Percentiles rank a stretch among this genome's conserved stretches.
phyloP scores from a whole-genome alignment of 1,140 invertebrate species.

The Neodiprion pinetum region DNA sequence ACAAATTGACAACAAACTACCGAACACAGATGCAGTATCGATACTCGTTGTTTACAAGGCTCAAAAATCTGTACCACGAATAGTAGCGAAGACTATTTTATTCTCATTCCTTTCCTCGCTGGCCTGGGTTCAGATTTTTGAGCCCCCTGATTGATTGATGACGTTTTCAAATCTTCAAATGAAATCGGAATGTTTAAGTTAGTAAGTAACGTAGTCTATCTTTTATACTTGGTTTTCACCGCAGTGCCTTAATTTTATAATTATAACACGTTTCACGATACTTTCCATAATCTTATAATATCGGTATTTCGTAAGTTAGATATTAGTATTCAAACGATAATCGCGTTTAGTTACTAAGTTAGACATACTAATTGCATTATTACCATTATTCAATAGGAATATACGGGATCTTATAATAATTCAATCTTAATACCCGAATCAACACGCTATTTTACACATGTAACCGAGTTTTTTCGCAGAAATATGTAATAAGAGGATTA shows the following conservation, averaged over 20 bases:
- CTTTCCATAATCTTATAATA: not conserved
- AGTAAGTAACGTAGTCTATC: not conserved
- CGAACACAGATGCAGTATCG: not conserved
- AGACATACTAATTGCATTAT: too few relatives aligned
- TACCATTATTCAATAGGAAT: not conserved
- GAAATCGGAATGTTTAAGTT: not conserved
- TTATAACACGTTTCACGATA: not conserved
- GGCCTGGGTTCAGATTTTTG: not conserved
- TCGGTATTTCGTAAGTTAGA: too few relatives aligned
- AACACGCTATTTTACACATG: conserved; percentile 30
- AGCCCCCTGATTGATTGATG: not conserved
- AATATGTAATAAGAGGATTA: not conserved
- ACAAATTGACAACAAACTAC: not conserved
- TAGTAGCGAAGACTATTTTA: not conserved
- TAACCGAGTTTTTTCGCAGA: not conserved
- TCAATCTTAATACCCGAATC: conserved; percentile 33
- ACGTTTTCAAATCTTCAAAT: not conserved
- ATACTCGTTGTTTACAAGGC: not conserved
- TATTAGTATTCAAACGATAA: too few relatives aligned
- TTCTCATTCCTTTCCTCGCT: not conserved
- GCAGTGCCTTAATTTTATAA: not conserved
- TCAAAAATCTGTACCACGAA: not conserved
- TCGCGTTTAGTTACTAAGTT: too few relatives aligned
- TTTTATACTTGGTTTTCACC: not conserved
- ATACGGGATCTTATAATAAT: conserved; percentile 27